Evolutionary conservation across 2,113 vertebrate species (phyloP).

Genomic region (Ammodramus savannarum): DNA sequence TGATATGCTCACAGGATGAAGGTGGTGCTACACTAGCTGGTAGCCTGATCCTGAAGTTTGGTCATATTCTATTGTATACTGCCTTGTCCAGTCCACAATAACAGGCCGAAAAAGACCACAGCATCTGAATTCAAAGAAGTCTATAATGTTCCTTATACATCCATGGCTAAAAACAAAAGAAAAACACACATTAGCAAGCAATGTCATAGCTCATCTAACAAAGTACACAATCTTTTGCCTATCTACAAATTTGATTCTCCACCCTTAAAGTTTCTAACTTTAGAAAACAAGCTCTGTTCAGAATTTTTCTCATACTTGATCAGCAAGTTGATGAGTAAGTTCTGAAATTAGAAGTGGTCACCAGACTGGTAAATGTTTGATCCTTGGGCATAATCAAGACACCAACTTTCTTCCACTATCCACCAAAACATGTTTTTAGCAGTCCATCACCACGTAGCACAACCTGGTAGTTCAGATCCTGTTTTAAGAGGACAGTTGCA

Average conservation of each 20-base stretch:
- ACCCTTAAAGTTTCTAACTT: neutral
- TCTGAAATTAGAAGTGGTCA: neutral
- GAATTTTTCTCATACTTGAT: neutral
- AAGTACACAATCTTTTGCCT: neutral
- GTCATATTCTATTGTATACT: constrained; percentile 98
- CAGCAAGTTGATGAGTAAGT: neutral
- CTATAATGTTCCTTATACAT: constrained; percentile 94
- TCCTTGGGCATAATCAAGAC: neutral
- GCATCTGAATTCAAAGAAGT: constrained; percentile 99
- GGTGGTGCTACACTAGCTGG: constrained; percentile 89
- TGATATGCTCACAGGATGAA: constrained; percentile 71
- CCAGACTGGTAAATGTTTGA: neutral
- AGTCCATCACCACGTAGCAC: neutral
- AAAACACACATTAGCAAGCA: neutral
- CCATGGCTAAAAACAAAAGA: constrained; percentile 82
- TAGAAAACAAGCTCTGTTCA: neutral
- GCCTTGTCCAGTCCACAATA: constrained; percentile 95
- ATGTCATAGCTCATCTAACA: neutral
- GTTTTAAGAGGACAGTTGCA: neutral
- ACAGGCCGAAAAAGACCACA: constrained; percentile 95
- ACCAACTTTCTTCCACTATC: neutral
- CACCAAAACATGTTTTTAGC: neutral
- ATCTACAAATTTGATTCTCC: neutral
- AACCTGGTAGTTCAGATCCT: neutral
- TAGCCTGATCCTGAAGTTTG: constrained; percentile 97